Evolutionary conservation across 2,113 vertebrate species (phyloP), one percentile per base, ranked within the genome.

Genomic region (Apus apus): DNA sequence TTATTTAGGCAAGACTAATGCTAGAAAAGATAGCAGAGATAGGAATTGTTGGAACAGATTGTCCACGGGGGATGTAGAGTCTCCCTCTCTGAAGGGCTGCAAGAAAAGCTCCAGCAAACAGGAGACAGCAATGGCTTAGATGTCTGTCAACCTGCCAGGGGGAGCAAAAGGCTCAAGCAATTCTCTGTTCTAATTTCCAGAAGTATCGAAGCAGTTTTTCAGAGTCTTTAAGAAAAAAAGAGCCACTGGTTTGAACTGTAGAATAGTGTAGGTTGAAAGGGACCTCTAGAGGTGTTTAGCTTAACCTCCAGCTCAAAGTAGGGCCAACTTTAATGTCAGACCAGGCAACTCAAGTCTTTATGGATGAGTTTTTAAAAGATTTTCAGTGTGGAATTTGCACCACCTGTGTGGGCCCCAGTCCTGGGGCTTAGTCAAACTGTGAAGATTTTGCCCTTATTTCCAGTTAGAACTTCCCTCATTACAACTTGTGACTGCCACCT

Each of bases 361-460:
- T 18, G 18, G 18, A 9, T 0, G 0, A 1, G 38, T 75, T 8
- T 6, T 57, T 19, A 40, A 29, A 80, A 60, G 14, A 48, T 23
- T 58, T 71, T 56, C 43, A 15, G 6, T 1, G 23, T 9, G 32
- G 25, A 48, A 7, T 61, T 77, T 38, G 23, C 13, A 75, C 14
- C 34, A 18, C 36, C 14, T 73, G 8, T n/a, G 50, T 15, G 32
- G 20, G 11, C 5, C 13, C 12, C 30, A 53, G 29, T 10, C 19
- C 21, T 57, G 45, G 3, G 48, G 13, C 16, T 65, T 25, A n/a
- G 70, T 32, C 43, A 48, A 2, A 60, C 0, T 19, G 34, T 19
- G 34, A 74, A 21, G 38, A 10, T 27, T 67, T 87, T 85, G 25
- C 50, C 32, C 38, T 38, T 20, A 25, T 46, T 85, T 78, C 60